Evolutionary conservation across 2,888 invertebrate species (phyloP).

Genomic region (Drosophila lutescens): DNA sequence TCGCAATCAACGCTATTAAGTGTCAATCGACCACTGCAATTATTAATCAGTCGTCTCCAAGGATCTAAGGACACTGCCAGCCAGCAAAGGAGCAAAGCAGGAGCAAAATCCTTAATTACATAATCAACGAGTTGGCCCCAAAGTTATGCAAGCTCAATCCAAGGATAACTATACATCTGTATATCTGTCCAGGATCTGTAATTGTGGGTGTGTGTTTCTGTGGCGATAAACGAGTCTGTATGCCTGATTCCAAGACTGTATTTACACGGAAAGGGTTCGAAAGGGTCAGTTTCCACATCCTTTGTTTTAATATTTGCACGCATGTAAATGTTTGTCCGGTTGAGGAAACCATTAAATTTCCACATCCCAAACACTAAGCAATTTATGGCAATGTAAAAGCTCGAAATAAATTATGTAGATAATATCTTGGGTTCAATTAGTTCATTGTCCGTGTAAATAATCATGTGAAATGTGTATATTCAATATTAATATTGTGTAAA

Average conservation of each 20-base stretch:
- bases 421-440: not conserved
- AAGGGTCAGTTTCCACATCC: not conserved
- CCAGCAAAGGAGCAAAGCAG: not conserved
- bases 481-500: no score
- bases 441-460: not conserved
- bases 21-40: slow-evolving; percentile 37
- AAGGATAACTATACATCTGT: not conserved
- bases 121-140: slow-evolving; percentile 26
- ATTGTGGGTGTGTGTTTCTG: slow-evolving; percentile 12
- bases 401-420: slow-evolving; percentile 1
- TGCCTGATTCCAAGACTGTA: slow-evolving; percentile 1
- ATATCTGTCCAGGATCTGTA: not conserved
- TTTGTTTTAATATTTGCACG: not conserved
- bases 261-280: not conserved
- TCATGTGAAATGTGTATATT: not conserved
- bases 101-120: slow-evolving; percentile 22
- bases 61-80: slow-evolving; percentile 6
- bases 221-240: slow-evolving; percentile 1
- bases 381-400: not conserved
- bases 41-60: slow-evolving; percentile 37
- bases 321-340: not conserved
- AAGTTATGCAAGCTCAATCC: slow-evolving; percentile 13
- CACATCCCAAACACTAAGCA: not conserved
- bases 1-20: slow-evolving; percentile 42
- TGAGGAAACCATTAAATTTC: not conserved